Percentiles rank a stretch among this genome's conserved stretches.
Conservation (phyloP, 2,797 vertebrate species). For the Microchirus variegatus region DNA sequence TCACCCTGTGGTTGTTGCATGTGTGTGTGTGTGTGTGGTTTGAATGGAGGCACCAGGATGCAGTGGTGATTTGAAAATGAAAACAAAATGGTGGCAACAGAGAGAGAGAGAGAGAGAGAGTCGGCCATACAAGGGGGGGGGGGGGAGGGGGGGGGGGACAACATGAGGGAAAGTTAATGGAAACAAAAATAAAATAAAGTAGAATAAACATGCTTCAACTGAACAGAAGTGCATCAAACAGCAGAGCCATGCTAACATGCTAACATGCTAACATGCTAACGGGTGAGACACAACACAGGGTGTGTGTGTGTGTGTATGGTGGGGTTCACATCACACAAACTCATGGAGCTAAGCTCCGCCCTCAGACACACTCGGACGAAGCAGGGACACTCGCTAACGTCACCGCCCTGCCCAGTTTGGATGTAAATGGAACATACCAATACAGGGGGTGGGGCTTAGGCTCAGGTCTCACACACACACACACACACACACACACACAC, state of each 20-base stretch:
- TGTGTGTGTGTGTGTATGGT: constrained; percentile 38
- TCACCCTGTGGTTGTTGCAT: constrained; percentile 88
- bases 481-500: constrained; percentile 17
- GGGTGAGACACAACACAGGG: constrained; percentile 30
- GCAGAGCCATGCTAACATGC: constrained; percentile 55
- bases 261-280: too few relatives aligned
- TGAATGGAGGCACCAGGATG: constrained; percentile 86
- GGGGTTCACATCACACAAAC: constrained; percentile 19
- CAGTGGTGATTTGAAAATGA: constrained; percentile 83
- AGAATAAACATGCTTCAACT: constrained; percentile 84
- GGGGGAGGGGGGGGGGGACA: constrained; percentile 77
- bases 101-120: constrained; percentile 60
- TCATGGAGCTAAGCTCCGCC: too few relatives aligned
- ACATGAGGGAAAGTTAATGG: constrained; percentile 88
- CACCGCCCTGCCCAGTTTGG: too few relatives aligned
- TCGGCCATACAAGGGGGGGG: constrained; percentile 32
- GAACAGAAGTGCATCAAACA: constrained; percentile 67
- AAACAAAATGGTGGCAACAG: constrained; percentile 64
- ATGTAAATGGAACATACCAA: too few relatives aligned
- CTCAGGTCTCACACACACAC: constrained; percentile 2
- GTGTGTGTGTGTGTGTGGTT: constrained; percentile 50
- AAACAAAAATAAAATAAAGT: constrained; percentile 76
- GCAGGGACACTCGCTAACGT: too few relatives aligned
- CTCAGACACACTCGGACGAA: too few relatives aligned
- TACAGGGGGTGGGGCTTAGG: neutral